Conservation (phyloP, 2,113 vertebrate genomes). For the Chaenogobius annularis region DNA sequence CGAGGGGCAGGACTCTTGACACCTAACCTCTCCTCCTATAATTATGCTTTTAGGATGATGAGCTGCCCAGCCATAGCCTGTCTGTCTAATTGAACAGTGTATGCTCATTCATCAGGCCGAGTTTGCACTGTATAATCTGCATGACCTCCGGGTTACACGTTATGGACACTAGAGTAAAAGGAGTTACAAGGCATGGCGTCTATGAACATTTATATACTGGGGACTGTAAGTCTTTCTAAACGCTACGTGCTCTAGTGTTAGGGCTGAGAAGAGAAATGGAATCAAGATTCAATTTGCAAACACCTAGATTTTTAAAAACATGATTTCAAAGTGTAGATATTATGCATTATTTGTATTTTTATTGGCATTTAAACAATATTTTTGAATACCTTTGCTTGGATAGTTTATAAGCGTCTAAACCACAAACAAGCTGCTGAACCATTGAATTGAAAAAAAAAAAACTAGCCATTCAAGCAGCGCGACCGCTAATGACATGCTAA, state of each 20-base stretch:
- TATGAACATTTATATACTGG: not conserved
- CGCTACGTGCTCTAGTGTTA: not conserved
- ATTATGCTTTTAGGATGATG: conserved; percentile 35
- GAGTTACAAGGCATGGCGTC: not conserved
- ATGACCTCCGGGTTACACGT: conserved; percentile 22
- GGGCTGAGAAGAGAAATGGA: not conserved
- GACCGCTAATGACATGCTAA: too few species aligned
- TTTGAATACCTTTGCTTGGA: too few species aligned
- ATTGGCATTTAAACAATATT: too few species aligned
- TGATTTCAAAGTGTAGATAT: too few species aligned
- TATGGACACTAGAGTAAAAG: not conserved
- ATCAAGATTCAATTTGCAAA: too few species aligned
- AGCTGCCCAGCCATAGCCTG: conserved; percentile 35
- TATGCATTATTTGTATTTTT: too few species aligned
- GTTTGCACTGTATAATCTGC: conserved; percentile 28
- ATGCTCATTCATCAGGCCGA: conserved; percentile 21
- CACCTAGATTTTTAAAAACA: too few species aligned
- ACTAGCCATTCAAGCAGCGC: too few species aligned
- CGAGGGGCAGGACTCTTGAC: conserved; percentile 55
- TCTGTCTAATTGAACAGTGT: conserved; percentile 43
- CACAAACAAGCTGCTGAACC: too few species aligned
- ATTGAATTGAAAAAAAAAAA: too few species aligned
- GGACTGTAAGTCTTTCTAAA: not conserved
- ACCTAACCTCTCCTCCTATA: conserved; percentile 58
- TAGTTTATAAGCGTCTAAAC: too few species aligned